phyloP scores from a whole-genome alignment of 2,888 invertebrate species.

The Sabatieria punctata region DNA sequence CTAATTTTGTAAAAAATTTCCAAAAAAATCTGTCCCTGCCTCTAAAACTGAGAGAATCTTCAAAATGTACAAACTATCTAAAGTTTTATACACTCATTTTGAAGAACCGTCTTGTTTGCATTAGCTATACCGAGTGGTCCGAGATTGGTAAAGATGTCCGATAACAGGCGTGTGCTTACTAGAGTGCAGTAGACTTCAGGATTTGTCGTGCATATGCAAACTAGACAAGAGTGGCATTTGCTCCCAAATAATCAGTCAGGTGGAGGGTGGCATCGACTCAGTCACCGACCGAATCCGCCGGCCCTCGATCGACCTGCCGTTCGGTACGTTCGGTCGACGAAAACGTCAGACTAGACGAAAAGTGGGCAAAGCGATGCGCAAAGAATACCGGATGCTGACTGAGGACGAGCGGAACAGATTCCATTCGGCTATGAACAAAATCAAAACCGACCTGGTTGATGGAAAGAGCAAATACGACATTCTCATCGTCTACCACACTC shows the following conservation, averaged over 20 bases:
- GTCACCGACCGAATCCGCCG: too few species aligned
- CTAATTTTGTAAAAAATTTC: too few species aligned
- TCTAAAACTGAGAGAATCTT: too few species aligned
- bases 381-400: conserved; percentile 18
- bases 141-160: too few species aligned
- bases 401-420: conserved; percentile 16
- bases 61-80: too few species aligned
- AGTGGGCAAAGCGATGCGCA: conserved; percentile 10
- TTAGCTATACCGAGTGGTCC: too few species aligned
- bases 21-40: too few species aligned
- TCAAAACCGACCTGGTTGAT: conserved; percentile 9
- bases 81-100: too few species aligned
- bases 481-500: conserved; percentile 10
- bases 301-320: too few species aligned
- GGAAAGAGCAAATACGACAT: conserved; percentile 11
- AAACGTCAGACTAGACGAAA: not conserved
- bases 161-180: too few species aligned
- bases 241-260: not conserved
- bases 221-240: not conserved
- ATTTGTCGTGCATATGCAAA: conserved; percentile 1
- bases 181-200: not conserved
- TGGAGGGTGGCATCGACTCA: not conserved
- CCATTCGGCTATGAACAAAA: conserved; percentile 13
- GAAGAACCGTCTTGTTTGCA: too few species aligned
- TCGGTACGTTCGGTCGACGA: not conserved